These are phyloP conservation scores for Calycopis cecrops DNA, from an alignment of 1,140 invertebrate genomes.

Conservation along the genomic window DNA sequence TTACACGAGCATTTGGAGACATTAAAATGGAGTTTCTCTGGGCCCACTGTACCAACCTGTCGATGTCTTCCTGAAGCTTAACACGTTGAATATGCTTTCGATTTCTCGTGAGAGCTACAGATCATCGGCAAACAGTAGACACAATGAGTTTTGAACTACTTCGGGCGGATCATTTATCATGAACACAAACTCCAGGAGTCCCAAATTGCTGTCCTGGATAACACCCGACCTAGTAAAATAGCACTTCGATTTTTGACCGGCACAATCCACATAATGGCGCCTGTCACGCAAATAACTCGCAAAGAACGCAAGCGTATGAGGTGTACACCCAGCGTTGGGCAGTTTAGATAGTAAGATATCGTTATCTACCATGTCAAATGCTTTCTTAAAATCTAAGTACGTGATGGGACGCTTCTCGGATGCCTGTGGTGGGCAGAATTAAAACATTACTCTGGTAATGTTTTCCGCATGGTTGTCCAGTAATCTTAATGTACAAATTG, in stretches of 20 bases:
- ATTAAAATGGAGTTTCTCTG: conserved; percentile 17
- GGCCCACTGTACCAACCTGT: conserved; percentile 29
- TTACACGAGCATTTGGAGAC: background rate
- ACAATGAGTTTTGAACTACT: conserved; percentile 15
- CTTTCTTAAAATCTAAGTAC: conserved; percentile 31
- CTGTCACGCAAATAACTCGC: conserved; percentile 22
- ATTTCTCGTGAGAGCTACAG: conserved; percentile 24
- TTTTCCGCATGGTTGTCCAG: too few relatives aligned
- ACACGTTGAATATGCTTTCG: conserved; percentile 14
- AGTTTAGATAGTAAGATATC: conserved; percentile 26
- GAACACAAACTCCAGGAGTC: conserved; percentile 25
- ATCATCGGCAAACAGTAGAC: conserved; percentile 32
- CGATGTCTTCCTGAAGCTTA: conserved; percentile 22
- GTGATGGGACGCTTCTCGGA: too few relatives aligned
- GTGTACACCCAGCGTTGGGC: conserved; percentile 22
- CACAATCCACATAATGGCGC: conserved; percentile 23
- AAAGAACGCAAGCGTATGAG: conserved; percentile 25
- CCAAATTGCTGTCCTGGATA: conserved; percentile 31
- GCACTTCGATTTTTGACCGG: conserved; percentile 13
- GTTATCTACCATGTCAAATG: conserved; percentile 28
- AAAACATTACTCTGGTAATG: too few relatives aligned
- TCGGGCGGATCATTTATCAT: conserved; percentile 32
- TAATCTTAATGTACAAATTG: too few relatives aligned
- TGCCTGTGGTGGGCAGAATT: too few relatives aligned
- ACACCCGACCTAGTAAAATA: conserved; percentile 30